phyloP scores from a whole-genome alignment of 2,797 vertebrate species.

The Xenentodon cancila region DNA sequence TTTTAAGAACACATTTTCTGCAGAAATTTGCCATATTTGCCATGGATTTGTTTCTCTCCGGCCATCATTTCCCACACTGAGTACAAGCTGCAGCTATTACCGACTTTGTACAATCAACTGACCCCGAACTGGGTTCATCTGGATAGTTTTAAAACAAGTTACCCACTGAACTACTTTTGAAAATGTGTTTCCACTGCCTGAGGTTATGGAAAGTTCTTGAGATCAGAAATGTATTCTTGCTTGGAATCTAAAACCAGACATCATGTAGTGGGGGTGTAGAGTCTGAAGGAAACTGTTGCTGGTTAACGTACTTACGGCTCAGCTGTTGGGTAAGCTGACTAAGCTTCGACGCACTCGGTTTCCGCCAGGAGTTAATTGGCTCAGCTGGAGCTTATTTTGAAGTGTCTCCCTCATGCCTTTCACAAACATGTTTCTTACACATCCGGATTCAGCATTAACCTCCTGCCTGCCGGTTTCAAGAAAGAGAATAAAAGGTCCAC shows the following conservation, averaged over 20 bases:
- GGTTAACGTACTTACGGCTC: conserved; percentile 14
- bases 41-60: too few relatives aligned
- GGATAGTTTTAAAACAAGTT: too few relatives aligned
- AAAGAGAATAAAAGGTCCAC: not conserved
- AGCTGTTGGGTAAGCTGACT: conserved; percentile 33
- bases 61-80: too few relatives aligned
- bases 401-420: conserved; percentile 15
- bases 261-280: not conserved
- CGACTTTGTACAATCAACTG: too few relatives aligned
- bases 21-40: too few relatives aligned
- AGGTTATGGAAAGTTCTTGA: conserved; percentile 13
- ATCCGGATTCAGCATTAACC: conserved; percentile 2
- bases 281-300: conserved; percentile 17
- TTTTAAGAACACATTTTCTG: too few relatives aligned
- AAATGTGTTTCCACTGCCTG: conserved; percentile 26
- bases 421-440: conserved; percentile 3
- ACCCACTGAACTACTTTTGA: not conserved
- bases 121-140: too few relatives aligned
- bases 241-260: conserved; percentile 1
- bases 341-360: conserved; percentile 34
- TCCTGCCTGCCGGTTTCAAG: conserved; percentile 13
- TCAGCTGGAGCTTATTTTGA: conserved; percentile 42
- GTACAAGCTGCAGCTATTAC: too few relatives aligned
- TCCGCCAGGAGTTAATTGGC: conserved; percentile 49
- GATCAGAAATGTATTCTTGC: not conserved